Percentiles rank a stretch among this genome's conserved stretches.
These are phyloP conservation scores for Bursaphelenchus mucronatus DNA, from an alignment of 1,140 invertebrate genomes.

Conservation along the genomic window DNA sequence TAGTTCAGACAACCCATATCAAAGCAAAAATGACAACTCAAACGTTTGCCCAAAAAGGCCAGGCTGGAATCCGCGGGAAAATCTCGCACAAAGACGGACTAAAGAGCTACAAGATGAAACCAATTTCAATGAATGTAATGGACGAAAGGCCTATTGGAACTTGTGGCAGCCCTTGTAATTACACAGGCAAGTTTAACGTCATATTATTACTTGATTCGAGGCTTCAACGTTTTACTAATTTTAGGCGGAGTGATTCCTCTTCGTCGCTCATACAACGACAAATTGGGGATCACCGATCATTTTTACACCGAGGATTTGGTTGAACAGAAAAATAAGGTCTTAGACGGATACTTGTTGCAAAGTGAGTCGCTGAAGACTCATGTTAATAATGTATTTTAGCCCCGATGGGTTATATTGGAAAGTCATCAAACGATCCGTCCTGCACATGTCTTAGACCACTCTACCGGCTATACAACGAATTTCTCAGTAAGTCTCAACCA, in stretches of 20 bases:
- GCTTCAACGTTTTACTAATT: slow-evolving; percentile 21
- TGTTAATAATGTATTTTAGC: slow-evolving; percentile 32
- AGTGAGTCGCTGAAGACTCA: slow-evolving; percentile 19
- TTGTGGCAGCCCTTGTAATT: slow-evolving; percentile 25
- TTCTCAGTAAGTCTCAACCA: slow-evolving; percentile 34
- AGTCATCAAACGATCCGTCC: slow-evolving; percentile 33
- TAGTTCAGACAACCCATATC: too few relatives aligned
- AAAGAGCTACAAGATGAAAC: too few relatives aligned
- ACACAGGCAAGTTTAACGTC: slow-evolving; percentile 23
- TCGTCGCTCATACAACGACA: slow-evolving; percentile 43
- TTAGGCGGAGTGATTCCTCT: slow-evolving; percentile 42
- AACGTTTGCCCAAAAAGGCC: too few relatives aligned
- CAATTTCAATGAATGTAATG: too few relatives aligned
- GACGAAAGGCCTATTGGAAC: slow-evolving; percentile 5
- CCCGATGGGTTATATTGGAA: slow-evolving; percentile 45
- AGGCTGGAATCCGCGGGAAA: too few relatives aligned
- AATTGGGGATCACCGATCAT: slow-evolving; percentile 43
- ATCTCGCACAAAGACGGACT: too few relatives aligned
- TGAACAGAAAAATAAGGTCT: slow-evolving; percentile 39
- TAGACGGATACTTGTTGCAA: slow-evolving; percentile 48
- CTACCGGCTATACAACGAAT: slow-evolving; percentile 47
- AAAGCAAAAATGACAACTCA: too few relatives aligned
- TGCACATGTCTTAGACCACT: slow-evolving; percentile 44
- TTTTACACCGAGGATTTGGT: slow-evolving; percentile 52
- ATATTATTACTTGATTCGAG: not conserved